Base-by-base conservation (phyloP, 2,888 invertebrate genomes). In the Lochmaea capreae region DNA sequence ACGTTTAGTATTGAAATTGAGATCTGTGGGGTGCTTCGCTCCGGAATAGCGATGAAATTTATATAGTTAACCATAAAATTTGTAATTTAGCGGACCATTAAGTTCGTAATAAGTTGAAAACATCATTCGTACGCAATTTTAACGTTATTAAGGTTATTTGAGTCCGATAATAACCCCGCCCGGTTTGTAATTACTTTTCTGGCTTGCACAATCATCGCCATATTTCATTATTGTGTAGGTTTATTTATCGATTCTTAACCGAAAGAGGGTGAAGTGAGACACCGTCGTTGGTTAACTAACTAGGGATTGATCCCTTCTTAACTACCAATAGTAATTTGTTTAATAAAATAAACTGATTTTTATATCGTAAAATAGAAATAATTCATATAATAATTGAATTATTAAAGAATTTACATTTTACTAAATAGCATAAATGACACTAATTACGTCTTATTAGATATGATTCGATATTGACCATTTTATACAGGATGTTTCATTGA, bases 1-100 rank as follows among this genome's bases (percentile, higher is more conserved):
- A n/a, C 33, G 43, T 63, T 42, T 12, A 18, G 42, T 63, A 63
- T 63, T 63, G 18, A 43, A 63, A 63, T 63, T 63, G 18, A n/a
- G 11, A 18, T 43, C 62, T 43, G 62, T 18, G 62, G 62, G 62
- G 62, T 16, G 62, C 42, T 39, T 2, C 16, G 42, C 33, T 61
- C 61, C 39, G 61, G 39, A 42, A 43, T 63, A 63, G 62, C 62
- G 62, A 63, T 63, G 62, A 63, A 63, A 63, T 63, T 63, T 63
- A 63, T 63, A 71, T 54, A 62, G 71, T 46, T 49, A 22, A 59
- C 65, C 81, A 79, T 83, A 82, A 83, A 83, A 83, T 83, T 83
- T 82, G 81, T 81, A 83, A 83, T 83, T 83, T 82, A 81, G 79
- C 79, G 80, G 80, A 70, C 80, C 81, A 81, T 83, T 82, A 81